Conservation (phyloP, 2,797 vertebrate genomes). For the Erithacus rubecula region DNA sequence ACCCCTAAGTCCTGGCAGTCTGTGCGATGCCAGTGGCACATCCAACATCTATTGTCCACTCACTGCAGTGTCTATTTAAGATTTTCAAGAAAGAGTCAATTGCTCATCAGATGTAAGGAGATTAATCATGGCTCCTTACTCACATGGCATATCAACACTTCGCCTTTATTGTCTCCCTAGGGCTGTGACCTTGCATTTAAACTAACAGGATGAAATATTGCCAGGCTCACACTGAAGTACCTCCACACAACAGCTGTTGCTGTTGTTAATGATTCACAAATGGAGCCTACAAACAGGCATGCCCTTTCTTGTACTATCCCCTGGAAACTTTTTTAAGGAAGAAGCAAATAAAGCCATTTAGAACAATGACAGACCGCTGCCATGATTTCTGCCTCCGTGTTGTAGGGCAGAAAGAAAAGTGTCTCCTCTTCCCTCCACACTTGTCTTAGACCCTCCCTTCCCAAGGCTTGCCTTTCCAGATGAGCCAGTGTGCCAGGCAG, state of each 20-base stretch:
- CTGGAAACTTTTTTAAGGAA: neutral
- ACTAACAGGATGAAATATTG: neutral
- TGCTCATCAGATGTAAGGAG: neutral
- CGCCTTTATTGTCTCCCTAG: neutral
- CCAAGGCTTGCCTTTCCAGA: neutral
- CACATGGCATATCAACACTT: neutral
- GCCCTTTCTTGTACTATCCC: neutral
- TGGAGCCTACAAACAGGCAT: neutral
- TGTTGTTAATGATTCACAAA: slow-evolving; percentile 14
- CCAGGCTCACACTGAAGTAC: neutral
- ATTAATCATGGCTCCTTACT: slow-evolving; percentile 17
- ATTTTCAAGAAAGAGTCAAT: neutral
- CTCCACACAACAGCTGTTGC: neutral
- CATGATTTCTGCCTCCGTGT: neutral
- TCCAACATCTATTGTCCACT: neutral
- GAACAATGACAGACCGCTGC: neutral
- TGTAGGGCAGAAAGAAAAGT: neutral
- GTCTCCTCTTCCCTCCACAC: accelerated
- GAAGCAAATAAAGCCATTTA: neutral
- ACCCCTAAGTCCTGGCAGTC: neutral
- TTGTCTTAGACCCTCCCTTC: neutral
- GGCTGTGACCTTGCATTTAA: slow-evolving; percentile 11
- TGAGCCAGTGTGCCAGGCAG: neutral
- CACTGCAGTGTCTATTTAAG: neutral
- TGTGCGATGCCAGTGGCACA: neutral